Conservation (phyloP, 2,113 vertebrate genomes). For the Sylvietta virens region DNA sequence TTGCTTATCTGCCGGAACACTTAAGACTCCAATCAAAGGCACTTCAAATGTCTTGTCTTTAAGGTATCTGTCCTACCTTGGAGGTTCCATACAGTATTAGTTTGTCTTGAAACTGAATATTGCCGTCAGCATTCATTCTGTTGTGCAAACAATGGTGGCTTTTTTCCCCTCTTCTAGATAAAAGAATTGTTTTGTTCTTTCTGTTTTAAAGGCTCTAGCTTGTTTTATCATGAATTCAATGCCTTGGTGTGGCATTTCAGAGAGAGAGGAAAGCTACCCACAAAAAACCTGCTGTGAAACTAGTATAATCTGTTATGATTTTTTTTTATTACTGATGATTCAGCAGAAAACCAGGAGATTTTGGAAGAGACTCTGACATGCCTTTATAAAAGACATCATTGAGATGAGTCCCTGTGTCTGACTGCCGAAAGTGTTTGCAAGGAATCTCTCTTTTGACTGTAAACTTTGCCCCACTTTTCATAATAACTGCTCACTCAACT, state of each 20-base stretch:
- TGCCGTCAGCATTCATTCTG: not conserved
- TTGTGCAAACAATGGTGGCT: not conserved
- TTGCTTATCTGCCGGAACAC: not conserved
- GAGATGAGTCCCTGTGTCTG: not conserved
- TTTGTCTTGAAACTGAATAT: not conserved
- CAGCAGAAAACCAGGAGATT: not conserved
- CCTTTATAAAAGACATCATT: not conserved
- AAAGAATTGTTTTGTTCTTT: not conserved
- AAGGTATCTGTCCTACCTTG: not conserved
- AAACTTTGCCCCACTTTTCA: not conserved
- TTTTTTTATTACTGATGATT: not conserved
- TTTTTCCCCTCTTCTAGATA: not conserved
- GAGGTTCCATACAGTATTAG: not conserved
- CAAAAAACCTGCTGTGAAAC: not conserved
- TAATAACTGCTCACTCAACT: not conserved
- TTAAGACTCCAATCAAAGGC: not conserved
- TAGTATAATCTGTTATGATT: not conserved
- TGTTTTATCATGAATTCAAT: not conserved
- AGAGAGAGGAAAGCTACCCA: not conserved
- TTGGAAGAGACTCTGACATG: not conserved
- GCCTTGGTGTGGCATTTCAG: not conserved
- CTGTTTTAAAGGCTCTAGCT: not conserved
- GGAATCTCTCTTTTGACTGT: not conserved
- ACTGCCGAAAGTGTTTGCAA: not conserved
- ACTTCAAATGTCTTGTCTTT: not conserved